Evolutionary conservation across 2,888 invertebrate genomes (phyloP), one percentile per base, ranked within the genome.

Genomic region (Eurytoma californica): DNA sequence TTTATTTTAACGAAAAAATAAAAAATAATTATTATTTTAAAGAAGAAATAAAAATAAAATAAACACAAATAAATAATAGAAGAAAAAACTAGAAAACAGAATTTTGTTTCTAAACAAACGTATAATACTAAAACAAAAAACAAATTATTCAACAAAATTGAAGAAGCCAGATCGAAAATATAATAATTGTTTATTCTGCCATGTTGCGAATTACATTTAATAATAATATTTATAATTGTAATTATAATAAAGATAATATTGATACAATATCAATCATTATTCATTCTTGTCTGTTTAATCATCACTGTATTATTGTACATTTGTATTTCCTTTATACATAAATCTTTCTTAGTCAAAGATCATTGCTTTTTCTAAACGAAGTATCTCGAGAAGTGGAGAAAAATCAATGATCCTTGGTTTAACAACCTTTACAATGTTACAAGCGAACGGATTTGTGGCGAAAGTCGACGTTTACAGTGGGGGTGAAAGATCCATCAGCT

Each of bases 211-310:
- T 86, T 87, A 86, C 86, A 88, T 89, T 88, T 87, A 88, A 85
- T 88, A 85, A 86, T 86, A 84, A 83, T 86, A 84, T 72, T 72
- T 72, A 82, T 82, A 79, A 79, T 81, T 78, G 68, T 80, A 76
- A 79, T 39, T 39, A 39, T 76, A 69, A 82, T 82, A 82, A 82
- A 82, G 78, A 80, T 87, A 88, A 85, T 88, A 88, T 88, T 88
- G 85, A 89, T 88, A 88, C 88, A 89, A 87, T 88, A 87, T 88
- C 86, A 88, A 87, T 87, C 83, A 87, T 85, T 84, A 84, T 86
- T 85, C 82, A 72, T 82, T 80, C 74, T 79, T 81, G 82, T 84
- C 85, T 84, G 82, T 84, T 85, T 84, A 85, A 86, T 87, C 83
- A 84, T 86, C 85, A 86, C 85, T 86, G 86, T 83, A 85, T 87